Base-by-base conservation (phyloP, 2,797 vertebrate species). In the Paratrypauchen microcephalus region DNA sequence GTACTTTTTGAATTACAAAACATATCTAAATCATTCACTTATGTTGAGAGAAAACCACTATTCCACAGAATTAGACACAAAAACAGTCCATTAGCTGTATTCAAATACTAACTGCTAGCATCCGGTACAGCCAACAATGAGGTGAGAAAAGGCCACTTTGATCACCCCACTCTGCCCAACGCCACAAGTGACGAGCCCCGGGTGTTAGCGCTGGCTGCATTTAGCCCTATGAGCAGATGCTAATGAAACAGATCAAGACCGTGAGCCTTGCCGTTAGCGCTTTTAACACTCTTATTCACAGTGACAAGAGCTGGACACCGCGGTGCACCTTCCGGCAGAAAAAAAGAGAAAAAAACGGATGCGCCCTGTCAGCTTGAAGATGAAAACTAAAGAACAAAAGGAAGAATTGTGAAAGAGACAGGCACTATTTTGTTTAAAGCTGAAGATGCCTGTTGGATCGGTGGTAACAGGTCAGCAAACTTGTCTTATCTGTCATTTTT, bases 221-320 rank as follows among this genome's bases (percentile, higher is more conserved):
- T 83, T 80, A 85, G 76, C 77, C 73, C 73, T 54, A 77, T 83
- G 81, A 83, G 66, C 52, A 77, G 79, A 86, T 84, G 82, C 83
- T 86, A 88, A 87, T 87, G 76, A 85, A 83, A 80, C 70, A 86
- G 83, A 86, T 88, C 80, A 87, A 86, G 83, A 72, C 77, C 71
- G 83, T 87, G 75, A 83, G 78, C 70, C 70, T 79, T 57, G 65
- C 76, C 59, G 75, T 81, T 82, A 77, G 81, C 73, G 74, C 52
- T 60, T 65, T 68, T 77, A 76, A 76, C 60, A 18, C 48, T 30
- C 8, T 69, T 75, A 87, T 79, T 82, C 80, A 71, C 77, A 70
- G 73, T 70, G 76, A 78, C 72, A 88, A 76, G 41, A 65, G 63
- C 4, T 7, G 66, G 68, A 69, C 65, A 74, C 65, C 32, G 60